Conservation (phyloP, 2,113 vertebrate species). For the Sceloporus undulatus region DNA sequence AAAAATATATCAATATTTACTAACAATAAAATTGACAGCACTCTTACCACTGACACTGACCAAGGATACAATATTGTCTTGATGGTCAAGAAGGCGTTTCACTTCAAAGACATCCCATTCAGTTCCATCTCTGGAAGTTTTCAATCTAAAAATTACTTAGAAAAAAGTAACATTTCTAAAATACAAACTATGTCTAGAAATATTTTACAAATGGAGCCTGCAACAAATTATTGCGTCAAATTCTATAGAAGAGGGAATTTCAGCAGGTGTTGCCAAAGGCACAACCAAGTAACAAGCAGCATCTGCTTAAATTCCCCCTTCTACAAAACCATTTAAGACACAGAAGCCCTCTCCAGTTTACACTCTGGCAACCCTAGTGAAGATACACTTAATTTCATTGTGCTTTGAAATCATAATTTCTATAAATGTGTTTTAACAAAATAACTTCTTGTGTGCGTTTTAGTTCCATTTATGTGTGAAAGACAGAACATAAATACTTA, state of each 20-base stretch:
- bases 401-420: too few species aligned
- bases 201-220: neutral
- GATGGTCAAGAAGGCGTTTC: constrained; percentile 86
- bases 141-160: constrained; percentile 91
- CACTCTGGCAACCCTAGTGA: too few species aligned
- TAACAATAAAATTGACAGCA: neutral
- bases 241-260: neutral
- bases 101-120: constrained; percentile 82
- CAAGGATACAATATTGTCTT: constrained; percentile 91
- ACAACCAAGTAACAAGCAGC: neutral
- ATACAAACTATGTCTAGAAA: neutral
- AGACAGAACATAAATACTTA: constrained; percentile 71
- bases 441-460: neutral
- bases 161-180: constrained; percentile 50
- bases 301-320: neutral
- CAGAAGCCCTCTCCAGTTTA: too few species aligned
- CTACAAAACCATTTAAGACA: too few species aligned
- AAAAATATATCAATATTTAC: constrained; percentile 34
- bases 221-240: neutral
- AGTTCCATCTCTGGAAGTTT: constrained; percentile 68
- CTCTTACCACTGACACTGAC: constrained; percentile 87
- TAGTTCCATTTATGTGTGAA: too few species aligned
- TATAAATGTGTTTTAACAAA: too few species aligned
- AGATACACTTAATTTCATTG: too few species aligned
- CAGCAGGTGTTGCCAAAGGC: neutral